Conservation (phyloP, 2,797 vertebrate genomes). For the Helarctos malayanus region DNA sequence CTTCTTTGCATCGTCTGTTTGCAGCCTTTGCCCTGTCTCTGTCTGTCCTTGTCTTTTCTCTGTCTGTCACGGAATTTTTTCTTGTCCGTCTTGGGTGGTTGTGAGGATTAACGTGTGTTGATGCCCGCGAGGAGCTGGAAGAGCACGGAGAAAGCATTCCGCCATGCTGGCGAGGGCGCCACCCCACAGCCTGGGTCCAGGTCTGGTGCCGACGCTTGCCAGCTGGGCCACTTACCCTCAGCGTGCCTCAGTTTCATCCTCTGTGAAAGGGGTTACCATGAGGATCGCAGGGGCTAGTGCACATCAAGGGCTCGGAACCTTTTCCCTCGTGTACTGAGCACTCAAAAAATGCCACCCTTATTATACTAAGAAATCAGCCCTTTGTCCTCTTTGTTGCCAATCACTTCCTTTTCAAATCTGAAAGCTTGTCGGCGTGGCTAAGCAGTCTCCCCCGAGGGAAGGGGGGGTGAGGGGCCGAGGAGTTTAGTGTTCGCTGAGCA, state of each 20-base stretch:
- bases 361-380: not conserved
- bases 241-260: not conserved
- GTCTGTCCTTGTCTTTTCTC: not conserved
- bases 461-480: not conserved
- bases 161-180: rapidly evolving
- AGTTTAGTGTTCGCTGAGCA: not conserved
- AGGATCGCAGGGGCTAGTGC: not conserved
- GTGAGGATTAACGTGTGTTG: not conserved
- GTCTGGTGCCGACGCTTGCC: no score
- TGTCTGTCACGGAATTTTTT: not conserved
- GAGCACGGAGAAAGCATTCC: rapidly evolving
- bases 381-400: not conserved
- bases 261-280: no score
- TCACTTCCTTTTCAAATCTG: not conserved
- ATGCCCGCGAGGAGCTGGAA: not conserved
- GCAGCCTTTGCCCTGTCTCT: no score
- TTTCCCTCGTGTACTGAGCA: rapidly evolving
- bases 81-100: not conserved
- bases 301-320: rapidly evolving
- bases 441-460: not conserved
- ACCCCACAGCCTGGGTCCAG: not conserved
- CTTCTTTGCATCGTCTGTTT: not conserved
- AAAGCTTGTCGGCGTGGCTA: rapidly evolving
- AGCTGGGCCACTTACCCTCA: not conserved
- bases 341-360: not conserved